Base-by-base conservation (phyloP, 2,113 vertebrate genomes). In the Aegotheles bennettii region DNA sequence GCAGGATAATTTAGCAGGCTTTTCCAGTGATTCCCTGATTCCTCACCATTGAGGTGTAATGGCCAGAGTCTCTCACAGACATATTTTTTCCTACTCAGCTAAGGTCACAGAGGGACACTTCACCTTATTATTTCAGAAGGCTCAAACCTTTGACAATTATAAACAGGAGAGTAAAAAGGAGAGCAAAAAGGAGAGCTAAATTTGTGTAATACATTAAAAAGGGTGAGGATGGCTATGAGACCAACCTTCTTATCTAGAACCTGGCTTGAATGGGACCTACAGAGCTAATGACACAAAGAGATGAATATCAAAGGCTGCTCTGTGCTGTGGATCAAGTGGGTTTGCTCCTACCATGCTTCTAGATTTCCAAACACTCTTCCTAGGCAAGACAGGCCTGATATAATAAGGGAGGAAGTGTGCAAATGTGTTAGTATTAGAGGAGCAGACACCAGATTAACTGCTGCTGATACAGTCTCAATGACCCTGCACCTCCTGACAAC, bases 61-160 rank as follows among this genome's bases (percentile, higher is more conserved):
- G 92, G 93, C 83, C 95, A 16, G 23, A 92, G 91, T 88, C 90
- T 56, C 80, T 75, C 83, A 43, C 28, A 57, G 84, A 69, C 57
- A 47, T 93, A 96, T 96, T 87, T 97, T 63, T 57, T 90, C 56
- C 51, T 68, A 28, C 51, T 84, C 90, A 96, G 25, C 73, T 71
- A 53, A 94, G 94, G 88, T 93, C 93, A 87, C 64, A 84, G 73
- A 81, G 31, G 61, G 20, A 43, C 79, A 84, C 85, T 96, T 94
- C 87, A 95, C 88, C 94, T 96, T 88, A 94, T 94, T 94, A 92
- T 78, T 96, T 90, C 88, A 90, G 79, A 90, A 84, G 53, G 50
- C 15, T 83, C 43, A 93, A 92, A 92, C 36, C 60, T 75, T 47
- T 87, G 56, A 81, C 90, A 86, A 94, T 90, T 89, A 93, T 31